These are phyloP conservation scores for Oegoconia quadripuncta DNA, from an alignment of 2,888 invertebrate species.

Conservation along the genomic window DNA sequence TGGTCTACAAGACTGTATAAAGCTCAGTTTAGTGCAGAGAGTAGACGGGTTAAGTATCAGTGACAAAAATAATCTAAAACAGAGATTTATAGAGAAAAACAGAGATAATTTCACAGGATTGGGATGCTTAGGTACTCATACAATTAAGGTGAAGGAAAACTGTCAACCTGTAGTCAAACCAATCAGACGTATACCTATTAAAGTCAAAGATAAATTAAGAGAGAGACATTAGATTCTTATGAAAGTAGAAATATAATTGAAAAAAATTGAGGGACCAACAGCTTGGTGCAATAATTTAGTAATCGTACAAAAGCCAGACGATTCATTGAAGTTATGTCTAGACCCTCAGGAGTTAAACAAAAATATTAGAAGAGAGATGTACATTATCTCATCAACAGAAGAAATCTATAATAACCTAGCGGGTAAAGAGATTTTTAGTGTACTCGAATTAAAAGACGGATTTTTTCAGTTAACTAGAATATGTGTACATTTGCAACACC, in stretches of 20 bases:
- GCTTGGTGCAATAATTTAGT: conserved; percentile 23
- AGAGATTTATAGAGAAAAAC: not conserved
- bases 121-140: not conserved
- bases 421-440: conserved; percentile 22
- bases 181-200: conserved; percentile 11
- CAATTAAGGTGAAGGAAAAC: not conserved
- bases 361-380: conserved; percentile 19
- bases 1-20: too few relatives aligned
- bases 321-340: conserved; percentile 27
- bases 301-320: conserved; percentile 28
- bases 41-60: too few relatives aligned
- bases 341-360: conserved; percentile 24
- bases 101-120: not conserved
- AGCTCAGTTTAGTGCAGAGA: too few relatives aligned
- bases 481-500: conserved; percentile 8
- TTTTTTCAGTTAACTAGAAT: conserved; percentile 12
- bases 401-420: conserved; percentile 23
- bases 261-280: conserved; percentile 15
- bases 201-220: conserved; percentile 9
- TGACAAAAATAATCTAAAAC: too few relatives aligned
- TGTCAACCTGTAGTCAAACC: conserved; percentile 11
- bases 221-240: conserved; percentile 9
- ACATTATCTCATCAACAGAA: conserved; percentile 14
- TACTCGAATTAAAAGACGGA: conserved; percentile 20
- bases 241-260: conserved; percentile 14